Percentiles rank a stretch among this genome's conserved stretches.
Conservation (phyloP, 64 coral and sea anemone genomes). For the Acropora yongei region DNA sequence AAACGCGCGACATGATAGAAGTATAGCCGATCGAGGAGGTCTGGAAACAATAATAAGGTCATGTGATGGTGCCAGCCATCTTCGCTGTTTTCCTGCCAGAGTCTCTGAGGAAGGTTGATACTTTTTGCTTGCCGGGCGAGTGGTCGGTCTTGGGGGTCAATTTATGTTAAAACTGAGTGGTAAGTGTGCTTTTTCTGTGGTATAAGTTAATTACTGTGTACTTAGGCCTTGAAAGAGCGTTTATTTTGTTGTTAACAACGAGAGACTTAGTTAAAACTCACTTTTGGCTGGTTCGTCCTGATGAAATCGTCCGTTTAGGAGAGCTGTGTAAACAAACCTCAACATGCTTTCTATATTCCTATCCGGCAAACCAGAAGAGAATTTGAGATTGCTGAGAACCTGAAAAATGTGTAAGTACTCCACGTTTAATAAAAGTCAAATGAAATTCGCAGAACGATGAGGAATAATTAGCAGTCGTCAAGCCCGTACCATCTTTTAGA, state of each 20-base stretch:
- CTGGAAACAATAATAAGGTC: background rate
- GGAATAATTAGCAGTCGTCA: background rate
- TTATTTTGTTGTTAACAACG: conserved; percentile 13
- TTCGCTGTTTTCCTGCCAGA: background rate
- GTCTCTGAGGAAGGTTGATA: background rate
- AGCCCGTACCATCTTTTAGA: too few species aligned
- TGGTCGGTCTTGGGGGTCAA: background rate
- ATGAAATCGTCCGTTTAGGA: background rate
- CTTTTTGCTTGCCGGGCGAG: background rate
- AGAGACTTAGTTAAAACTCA: background rate
- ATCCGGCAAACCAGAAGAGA: background rate
- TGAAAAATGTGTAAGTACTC: background rate
- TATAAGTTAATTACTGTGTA: background rate
- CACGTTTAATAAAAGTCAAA: background rate
- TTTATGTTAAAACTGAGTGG: background rate
- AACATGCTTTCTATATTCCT: background rate
- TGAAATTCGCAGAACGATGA: too few species aligned
- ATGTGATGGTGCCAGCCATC: background rate
- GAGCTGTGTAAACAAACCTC: background rate
- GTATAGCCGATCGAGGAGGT: background rate
- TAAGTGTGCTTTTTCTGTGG: background rate
- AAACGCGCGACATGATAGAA: background rate
- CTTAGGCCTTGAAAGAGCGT: background rate
- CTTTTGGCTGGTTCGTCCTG: background rate
- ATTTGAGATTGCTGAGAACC: background rate